Percentiles rank a stretch among this genome's conserved stretches.
phyloP scores from a whole-genome alignment of 2,888 invertebrate genomes.

The Sthenelais limicola region DNA sequence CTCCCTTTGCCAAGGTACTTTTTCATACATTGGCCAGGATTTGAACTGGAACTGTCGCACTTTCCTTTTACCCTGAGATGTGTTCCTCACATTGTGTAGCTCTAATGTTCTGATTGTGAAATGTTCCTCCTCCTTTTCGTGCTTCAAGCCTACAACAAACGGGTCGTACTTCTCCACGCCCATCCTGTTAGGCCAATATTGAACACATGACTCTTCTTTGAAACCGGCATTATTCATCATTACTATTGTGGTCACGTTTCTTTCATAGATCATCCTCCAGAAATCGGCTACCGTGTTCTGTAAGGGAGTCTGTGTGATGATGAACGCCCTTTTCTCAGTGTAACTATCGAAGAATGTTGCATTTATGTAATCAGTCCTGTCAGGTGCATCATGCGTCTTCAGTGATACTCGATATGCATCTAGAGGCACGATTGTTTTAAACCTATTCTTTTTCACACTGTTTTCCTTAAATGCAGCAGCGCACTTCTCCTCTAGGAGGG shows the following conservation, averaged over 20 bases:
- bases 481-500: conserved; percentile 53
- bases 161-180: conserved; percentile 50
- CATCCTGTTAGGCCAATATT: conserved; percentile 62
- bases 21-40: conserved; percentile 63
- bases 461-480: conserved; percentile 55
- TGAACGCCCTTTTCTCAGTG: conserved; percentile 58
- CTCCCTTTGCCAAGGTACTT: conserved; percentile 64
- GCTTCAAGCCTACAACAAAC: conserved; percentile 56
- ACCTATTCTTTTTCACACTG: conserved; percentile 66
- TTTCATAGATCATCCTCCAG: conserved; percentile 70
- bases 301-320: conserved; percentile 71
- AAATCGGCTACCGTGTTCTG: conserved; percentile 68
- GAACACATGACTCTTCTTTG: conserved; percentile 64
- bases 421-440: conserved; percentile 61
- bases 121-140: conserved; percentile 57
- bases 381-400: conserved; percentile 56
- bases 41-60: conserved; percentile 70
- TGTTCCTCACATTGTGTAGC: conserved; percentile 55
- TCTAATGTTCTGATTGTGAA: conserved; percentile 62
- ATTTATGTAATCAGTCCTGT: conserved; percentile 68
- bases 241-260: conserved; percentile 64
- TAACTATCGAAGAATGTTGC: conserved; percentile 70
- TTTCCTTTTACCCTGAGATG: conserved; percentile 52
- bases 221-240: conserved; percentile 63
- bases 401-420: conserved; percentile 59